Evolutionary conservation across 2,888 invertebrate species (phyloP).

Genomic region (Lucinisca nassula): DNA sequence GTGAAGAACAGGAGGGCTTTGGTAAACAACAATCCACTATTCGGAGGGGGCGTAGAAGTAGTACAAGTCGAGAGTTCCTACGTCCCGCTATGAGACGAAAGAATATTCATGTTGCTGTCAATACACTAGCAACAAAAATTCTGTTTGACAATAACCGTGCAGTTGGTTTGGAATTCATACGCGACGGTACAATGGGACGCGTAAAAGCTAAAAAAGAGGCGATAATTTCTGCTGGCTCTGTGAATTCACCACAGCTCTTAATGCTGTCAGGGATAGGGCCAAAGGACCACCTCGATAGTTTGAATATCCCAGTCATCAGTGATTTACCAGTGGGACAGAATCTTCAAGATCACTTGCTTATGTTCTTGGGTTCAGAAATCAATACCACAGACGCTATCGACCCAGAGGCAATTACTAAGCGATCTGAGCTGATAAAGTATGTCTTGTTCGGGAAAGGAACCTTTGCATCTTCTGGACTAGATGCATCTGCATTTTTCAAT

Average conservation of each 20-base stretch:
- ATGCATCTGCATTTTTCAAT: not conserved
- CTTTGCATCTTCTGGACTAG: not conserved
- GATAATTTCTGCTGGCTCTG: constrained; percentile 86
- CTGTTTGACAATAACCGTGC: constrained; percentile 70
- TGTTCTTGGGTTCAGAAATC: constrained; percentile 10
- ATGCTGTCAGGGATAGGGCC: constrained; percentile 87
- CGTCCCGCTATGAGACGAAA: constrained; percentile 75
- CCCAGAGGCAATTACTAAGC: not conserved
- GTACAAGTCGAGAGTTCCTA: constrained; percentile 84
- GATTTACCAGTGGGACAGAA: constrained; percentile 85
- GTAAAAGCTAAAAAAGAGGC: constrained; percentile 80
- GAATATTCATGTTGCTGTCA: constrained; percentile 79
- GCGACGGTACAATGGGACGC: constrained; percentile 57
- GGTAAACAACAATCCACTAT: constrained; percentile 35
- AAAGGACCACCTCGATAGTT: constrained; percentile 81
- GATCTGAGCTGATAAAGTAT: not conserved
- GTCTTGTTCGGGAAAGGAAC: not conserved
- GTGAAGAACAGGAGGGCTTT: constrained; percentile 54
- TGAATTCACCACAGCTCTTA: constrained; percentile 86
- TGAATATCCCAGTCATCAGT: constrained; percentile 81
- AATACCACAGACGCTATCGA: constrained; percentile 24
- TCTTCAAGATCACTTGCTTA: constrained; percentile 81
- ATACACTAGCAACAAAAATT: constrained; percentile 77
- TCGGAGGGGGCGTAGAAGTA: constrained; percentile 79
- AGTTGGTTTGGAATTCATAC: constrained; percentile 76